Evolutionary conservation across 2,113 vertebrate species (phyloP).

Genomic region (cat (Felis catus)): DNA sequence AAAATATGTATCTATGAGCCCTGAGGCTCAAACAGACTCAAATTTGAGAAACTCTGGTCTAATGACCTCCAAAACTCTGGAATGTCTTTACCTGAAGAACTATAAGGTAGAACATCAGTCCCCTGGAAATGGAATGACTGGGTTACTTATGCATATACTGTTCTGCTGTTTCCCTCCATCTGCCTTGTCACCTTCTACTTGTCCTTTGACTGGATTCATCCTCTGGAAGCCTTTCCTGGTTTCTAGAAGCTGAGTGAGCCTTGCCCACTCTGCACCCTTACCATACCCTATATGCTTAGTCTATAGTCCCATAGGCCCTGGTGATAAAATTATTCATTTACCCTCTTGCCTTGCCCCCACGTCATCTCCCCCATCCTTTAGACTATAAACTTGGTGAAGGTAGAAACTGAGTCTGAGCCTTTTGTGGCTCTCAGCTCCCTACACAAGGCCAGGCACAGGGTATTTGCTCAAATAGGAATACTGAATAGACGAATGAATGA

Average conservation of each 20-base stretch:
- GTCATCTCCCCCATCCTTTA: not conserved
- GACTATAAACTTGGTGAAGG: not conserved
- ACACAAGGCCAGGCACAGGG: not conserved
- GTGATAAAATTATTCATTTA: not conserved
- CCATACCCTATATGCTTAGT: not conserved
- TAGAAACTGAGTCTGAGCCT: not conserved
- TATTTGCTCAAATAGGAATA: not conserved
- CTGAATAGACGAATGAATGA: not conserved
- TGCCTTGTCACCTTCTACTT: not conserved
- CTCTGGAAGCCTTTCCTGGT: not conserved
- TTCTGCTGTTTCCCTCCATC: not conserved
- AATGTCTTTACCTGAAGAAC: not conserved
- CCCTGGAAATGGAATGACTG: not conserved
- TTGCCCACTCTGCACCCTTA: not conserved
- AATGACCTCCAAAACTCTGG: not conserved
- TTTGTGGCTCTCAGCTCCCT: constrained; percentile 13
- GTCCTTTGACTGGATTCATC: not conserved
- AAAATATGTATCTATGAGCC: not conserved
- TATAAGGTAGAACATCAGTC: not conserved
- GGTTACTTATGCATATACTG: not conserved
- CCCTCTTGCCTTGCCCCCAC: not conserved
- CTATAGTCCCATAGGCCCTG: not conserved
- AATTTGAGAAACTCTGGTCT: not conserved
- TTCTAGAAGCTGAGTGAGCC: not conserved
- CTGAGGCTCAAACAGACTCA: not conserved